A percentile compares a stretch with the other conserved stretches of the same genome.
Evolutionary conservation across 2,888 invertebrate genomes (phyloP).

Genomic region (Drosophila robusta): DNA sequence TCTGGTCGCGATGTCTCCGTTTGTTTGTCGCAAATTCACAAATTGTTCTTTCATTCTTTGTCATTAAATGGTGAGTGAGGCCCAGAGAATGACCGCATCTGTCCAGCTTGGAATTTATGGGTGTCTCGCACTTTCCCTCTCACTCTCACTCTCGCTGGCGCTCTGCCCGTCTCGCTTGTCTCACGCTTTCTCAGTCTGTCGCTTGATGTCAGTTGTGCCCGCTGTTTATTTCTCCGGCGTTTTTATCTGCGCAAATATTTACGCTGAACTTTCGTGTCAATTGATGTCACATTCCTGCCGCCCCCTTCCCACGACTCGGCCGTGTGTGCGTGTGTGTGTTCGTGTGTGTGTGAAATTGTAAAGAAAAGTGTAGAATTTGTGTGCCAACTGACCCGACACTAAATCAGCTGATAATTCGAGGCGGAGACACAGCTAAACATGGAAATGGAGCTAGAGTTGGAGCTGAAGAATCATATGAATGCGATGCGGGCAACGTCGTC

Average conservation of each 20-base stretch:
- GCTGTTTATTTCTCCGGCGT: slow-evolving; percentile 9
- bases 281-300: slow-evolving; percentile 74
- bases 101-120: slow-evolving; percentile 73
- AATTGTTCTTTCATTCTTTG: slow-evolving; percentile 81
- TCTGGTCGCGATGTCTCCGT: slow-evolving; percentile 79
- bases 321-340: background rate
- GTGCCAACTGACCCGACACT: slow-evolving; percentile 75
- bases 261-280: slow-evolving; percentile 79
- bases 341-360: slow-evolving; percentile 65
- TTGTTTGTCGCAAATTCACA: slow-evolving; percentile 81
- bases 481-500: slow-evolving; percentile 29
- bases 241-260: slow-evolving; percentile 79
- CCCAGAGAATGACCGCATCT: slow-evolving; percentile 70
- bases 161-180: slow-evolving; percentile 16
- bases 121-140: slow-evolving; percentile 48
- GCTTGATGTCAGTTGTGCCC: slow-evolving; percentile 13
- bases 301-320: background rate
- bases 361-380: slow-evolving; percentile 76
- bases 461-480: slow-evolving; percentile 2
- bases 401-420: slow-evolving; percentile 77
- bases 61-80: slow-evolving; percentile 66
- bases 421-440: slow-evolving; percentile 3
- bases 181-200: slow-evolving; percentile 30
- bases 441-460: background rate
- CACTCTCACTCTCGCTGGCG: background rate